Percentiles rank a stretch among this genome's conserved stretches.
These are phyloP conservation scores for Mobula hypostoma DNA, from an alignment of 2,113 vertebrate species.

Conservation along the genomic window DNA sequence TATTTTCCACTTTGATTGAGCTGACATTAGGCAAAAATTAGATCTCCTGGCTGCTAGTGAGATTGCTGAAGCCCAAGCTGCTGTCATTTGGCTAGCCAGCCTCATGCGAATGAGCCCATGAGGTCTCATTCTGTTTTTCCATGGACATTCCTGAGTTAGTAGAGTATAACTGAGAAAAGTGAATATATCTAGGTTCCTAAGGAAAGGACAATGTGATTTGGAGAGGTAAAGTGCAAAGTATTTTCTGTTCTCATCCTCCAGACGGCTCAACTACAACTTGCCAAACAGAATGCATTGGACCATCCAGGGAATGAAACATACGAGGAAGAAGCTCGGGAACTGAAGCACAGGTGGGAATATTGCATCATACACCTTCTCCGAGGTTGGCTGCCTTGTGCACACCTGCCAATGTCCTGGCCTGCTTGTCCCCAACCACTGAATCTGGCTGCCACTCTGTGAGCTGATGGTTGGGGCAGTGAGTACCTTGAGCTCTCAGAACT, in stretches of 20 bases:
- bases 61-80: neutral
- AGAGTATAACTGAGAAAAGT: neutral
- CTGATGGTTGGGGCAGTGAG: neutral
- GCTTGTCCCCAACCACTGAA: neutral
- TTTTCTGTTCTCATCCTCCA: conserved; percentile 47
- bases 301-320: conserved; percentile 62
- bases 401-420: neutral
- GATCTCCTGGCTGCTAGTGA: neutral
- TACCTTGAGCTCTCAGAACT: neutral
- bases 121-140: neutral
- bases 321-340: conserved; percentile 64
- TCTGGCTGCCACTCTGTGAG: neutral
- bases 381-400: neutral
- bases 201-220: neutral
- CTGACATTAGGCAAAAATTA: neutral
- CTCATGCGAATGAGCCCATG: neutral
- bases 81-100: too few relatives aligned
- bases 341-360: conserved; percentile 71
- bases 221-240: neutral
- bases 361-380: neutral
- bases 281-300: conserved; percentile 70
- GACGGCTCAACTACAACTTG: conserved; percentile 79
- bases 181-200: neutral
- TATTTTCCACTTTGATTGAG: neutral
- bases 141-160: neutral